Evolutionary conservation across 2,113 vertebrate species (phyloP).

Genomic region (Clupea harengus): DNA sequence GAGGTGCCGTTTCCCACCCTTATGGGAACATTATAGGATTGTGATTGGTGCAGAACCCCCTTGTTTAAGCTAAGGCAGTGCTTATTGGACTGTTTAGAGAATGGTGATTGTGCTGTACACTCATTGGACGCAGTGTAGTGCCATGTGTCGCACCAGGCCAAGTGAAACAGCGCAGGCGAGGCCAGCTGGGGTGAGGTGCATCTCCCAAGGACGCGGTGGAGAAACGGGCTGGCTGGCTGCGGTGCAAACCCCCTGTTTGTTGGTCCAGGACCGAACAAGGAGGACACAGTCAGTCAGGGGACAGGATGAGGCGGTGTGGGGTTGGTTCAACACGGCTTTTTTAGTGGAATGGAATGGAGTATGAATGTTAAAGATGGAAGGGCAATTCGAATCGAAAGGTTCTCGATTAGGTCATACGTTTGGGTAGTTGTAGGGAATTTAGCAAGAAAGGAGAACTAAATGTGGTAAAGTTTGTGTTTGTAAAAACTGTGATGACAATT

Average conservation of each 20-base stretch:
- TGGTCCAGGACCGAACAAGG: neutral
- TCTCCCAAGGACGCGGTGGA: neutral
- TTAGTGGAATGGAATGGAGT: neutral
- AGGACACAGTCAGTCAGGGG: neutral
- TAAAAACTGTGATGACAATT: no score
- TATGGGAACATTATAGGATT: neutral
- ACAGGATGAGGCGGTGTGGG: neutral
- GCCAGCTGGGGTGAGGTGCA: neutral
- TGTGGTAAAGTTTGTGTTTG: no score
- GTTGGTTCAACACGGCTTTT: neutral
- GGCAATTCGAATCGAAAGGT: no score
- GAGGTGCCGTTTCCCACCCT: slow-evolving; percentile 1
- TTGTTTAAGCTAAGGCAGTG: neutral
- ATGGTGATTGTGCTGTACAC: neutral
- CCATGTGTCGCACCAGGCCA: neutral
- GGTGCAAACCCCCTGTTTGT: neutral
- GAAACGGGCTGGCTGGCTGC: neutral
- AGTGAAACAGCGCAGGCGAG: neutral
- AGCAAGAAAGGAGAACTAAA: no score
- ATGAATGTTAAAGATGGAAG: neutral
- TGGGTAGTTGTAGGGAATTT: no score
- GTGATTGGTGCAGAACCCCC: neutral
- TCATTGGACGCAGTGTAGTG: neutral
- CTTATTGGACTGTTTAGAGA: neutral
- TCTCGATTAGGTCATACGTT: no score